Evolutionary conservation across 2,113 vertebrate species (phyloP), one percentile per base, ranked within the genome.

Genomic region (Lepus timidus): DNA sequence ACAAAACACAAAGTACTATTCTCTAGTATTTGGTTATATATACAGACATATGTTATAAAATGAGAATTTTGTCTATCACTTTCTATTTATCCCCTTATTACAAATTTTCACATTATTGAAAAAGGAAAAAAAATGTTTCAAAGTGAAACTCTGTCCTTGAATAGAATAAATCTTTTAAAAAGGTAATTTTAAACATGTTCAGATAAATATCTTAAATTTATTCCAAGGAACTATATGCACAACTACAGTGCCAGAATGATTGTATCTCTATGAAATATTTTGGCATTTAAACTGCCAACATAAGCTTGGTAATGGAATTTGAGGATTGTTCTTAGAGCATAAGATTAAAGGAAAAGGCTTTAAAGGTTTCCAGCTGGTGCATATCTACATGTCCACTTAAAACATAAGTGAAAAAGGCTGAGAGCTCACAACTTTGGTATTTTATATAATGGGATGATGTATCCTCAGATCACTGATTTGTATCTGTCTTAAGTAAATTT

Each of bases 171-270:
- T 91, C 92, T 92, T 84, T 93, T 92, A 67, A 92, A 92, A 97
- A 88, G 85, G 87, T 85, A 91, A 95, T 92, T 75, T 90, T 64
- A 83, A 91, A 65, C 52, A 79, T 39, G 11, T 87, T 93, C 36
- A 94, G 95, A 97, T 94, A 95, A 96, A 68, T 80, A 92, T 92
- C 89, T 94, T 85, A 95, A 49, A 9, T 82, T 94, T 95, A 29
- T 95, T 95, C 71, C 49, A 81, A 90, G 81, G 51, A 95, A 96
- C 90, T 85, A 71, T 83, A 73, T 93, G 68, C 33, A 92, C 20
- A 81, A 87, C 9, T 73, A 71, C 51, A 75, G 36, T 82, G 58
- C 64, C 58, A 79, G 36, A 64, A 94, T 90, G 84, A 97, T 96
- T 68, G 3, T 91, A 95, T 96, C 96, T 92, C 55, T 91, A 52